Evolutionary conservation across 2,888 invertebrate genomes (phyloP).

Genomic region (Pammene fasciana): DNA sequence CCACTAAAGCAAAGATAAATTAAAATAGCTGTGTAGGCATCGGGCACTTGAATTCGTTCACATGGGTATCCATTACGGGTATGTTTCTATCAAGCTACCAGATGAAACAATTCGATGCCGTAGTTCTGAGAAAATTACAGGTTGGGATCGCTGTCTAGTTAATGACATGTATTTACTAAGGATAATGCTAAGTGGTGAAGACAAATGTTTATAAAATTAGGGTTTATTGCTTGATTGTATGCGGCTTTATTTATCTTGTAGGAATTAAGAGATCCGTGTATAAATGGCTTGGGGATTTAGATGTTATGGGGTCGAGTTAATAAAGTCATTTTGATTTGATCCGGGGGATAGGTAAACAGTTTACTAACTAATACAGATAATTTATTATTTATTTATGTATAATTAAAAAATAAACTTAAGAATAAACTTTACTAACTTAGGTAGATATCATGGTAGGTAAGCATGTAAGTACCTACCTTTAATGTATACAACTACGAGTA

Average conservation of each 20-base stretch:
- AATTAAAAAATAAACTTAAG: too few relatives aligned
- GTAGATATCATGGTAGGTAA: not conserved
- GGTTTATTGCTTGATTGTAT: constrained; percentile 21
- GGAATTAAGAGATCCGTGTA: constrained; percentile 8
- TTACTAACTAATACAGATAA: too few relatives aligned
- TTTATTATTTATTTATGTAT: too few relatives aligned
- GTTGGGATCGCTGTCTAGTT: constrained; percentile 51
- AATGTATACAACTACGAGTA: not conserved
- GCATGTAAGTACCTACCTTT: not conserved
- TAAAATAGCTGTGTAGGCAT: constrained; percentile 61
- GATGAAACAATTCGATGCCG: constrained; percentile 52
- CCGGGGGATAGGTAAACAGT: not conserved
- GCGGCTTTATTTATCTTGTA: not conserved
- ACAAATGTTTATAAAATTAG: constrained; percentile 33
- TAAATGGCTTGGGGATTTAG: not conserved
- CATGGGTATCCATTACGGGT: constrained; percentile 54
- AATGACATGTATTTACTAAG: constrained; percentile 54
- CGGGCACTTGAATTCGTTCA: constrained; percentile 59
- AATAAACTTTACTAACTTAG: too few relatives aligned
- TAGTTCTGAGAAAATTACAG: constrained; percentile 55
- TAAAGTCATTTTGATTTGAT: not conserved
- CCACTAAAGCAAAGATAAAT: constrained; percentile 60
- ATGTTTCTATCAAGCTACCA: constrained; percentile 52
- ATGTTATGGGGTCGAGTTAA: not conserved
- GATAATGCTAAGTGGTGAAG: constrained; percentile 42